A percentile compares a stretch with the other conserved stretches of the same genome.
phyloP scores from a whole-genome alignment of 2,888 invertebrate genomes.

The Antheraea yamamai region DNA sequence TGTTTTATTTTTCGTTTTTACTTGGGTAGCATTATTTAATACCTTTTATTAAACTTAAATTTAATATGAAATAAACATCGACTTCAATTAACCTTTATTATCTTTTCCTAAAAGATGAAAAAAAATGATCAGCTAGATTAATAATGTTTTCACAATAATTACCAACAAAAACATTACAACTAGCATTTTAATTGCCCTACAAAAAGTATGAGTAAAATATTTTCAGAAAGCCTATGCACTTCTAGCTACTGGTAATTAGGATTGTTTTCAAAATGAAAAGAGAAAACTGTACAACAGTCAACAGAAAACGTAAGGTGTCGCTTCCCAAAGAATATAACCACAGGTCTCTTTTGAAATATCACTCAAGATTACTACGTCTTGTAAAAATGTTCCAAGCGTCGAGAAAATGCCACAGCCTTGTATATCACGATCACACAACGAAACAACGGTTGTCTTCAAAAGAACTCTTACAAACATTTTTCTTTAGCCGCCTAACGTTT shows the following conservation, averaged over 20 bases:
- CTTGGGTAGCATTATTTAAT: too few species aligned
- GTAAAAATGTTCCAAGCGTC: conserved; percentile 26
- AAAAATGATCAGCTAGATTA: not conserved
- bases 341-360: conserved; percentile 17
- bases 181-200: not conserved
- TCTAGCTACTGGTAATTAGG: not conserved
- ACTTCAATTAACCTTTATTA: too few species aligned
- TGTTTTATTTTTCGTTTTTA: too few species aligned
- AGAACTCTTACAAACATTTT: conserved; percentile 15
- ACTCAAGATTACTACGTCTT: conserved; percentile 11
- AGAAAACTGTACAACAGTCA: conserved; percentile 1
- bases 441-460: conserved; percentile 23
- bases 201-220: not conserved
- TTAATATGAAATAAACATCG: too few species aligned
- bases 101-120: too few species aligned
- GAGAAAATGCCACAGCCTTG: conserved; percentile 33
- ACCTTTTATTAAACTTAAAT: too few species aligned
- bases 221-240: not conserved
- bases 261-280: not conserved
- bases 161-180: not conserved
- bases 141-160: not conserved
- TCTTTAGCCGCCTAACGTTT: not conserved
- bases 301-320: not conserved
- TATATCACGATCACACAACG: conserved; percentile 37
- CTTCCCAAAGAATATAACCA: not conserved